Evolutionary conservation across 1,140 invertebrate genomes (phyloP).

Genomic region (Drosophila ercepeae): DNA sequence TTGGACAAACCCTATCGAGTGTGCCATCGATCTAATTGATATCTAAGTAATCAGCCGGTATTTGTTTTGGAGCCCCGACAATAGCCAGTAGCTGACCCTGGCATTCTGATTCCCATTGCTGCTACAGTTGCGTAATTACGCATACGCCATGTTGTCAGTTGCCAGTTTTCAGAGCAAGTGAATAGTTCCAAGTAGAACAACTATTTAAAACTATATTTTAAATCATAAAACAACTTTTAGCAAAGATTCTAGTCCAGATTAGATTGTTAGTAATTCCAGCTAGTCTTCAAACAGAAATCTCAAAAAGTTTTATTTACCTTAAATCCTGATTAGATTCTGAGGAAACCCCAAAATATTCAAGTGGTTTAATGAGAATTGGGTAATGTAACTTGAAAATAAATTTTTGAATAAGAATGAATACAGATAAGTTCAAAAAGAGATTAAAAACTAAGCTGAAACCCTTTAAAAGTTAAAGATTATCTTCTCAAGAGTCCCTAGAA

Average conservation of each 20-base stretch:
- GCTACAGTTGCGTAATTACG: constrained; percentile 54
- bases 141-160: constrained; percentile 56
- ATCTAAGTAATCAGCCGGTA: constrained; percentile 70
- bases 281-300: background rate
- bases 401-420: too few relatives aligned
- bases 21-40: constrained; percentile 65
- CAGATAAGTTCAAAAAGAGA: too few relatives aligned
- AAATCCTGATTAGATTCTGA: background rate
- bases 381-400: too few relatives aligned
- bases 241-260: background rate
- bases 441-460: background rate
- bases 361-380: background rate
- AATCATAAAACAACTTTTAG: background rate
- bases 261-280: background rate
- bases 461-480: background rate
- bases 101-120: constrained; percentile 17
- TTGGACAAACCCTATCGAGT: constrained; percentile 14
- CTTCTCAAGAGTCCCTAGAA: background rate
- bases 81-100: constrained; percentile 55
- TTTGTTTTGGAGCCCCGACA: constrained; percentile 33
- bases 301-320: background rate
- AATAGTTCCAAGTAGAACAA: background rate
- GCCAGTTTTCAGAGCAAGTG: background rate
- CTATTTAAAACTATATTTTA: background rate
- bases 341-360: background rate